Base-by-base conservation (phyloP, 2,888 invertebrate species). In the Spilosoma lubricipeda region DNA sequence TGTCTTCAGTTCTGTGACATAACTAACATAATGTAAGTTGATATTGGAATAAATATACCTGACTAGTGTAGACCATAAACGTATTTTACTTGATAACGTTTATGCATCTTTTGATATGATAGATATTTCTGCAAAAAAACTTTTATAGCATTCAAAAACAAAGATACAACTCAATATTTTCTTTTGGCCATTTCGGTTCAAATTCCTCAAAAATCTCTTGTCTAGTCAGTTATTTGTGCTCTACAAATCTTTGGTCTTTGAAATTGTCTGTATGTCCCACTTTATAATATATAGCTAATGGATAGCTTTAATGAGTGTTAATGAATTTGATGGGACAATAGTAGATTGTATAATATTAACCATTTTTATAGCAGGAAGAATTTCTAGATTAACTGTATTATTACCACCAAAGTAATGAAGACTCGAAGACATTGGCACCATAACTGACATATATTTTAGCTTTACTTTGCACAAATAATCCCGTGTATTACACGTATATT, bases 361-460 rank as follows among this genome's bases (percentile, higher is more conserved):
- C 36, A 39, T 76, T 42, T 67, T 76, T 11, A 72, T 76, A 82
- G 76, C 75, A 48, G 70, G 70, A 63, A n/a, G 20, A 74, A 64
- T 73, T 66, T 74, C 30, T 65, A 76, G 74, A 65, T 74, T 82
- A 75, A 59, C 73, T 76, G 69, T 76, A 70, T 56, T 13, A 33
- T 78, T 78, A 78, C 78, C 76, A 76, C 78, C 71, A 70, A 67
- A 66, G 67, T 70, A 72, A 73, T 69, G 75, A 80, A 80, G 79
- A 85, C 79, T 76, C 73, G 30, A 69, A 73, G 65, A 79, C 73
- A 82, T 83, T 82, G 85, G 84, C 83, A 84, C 83, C 81, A 77
- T 77, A 80, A 81, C 80, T 78, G 84, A 82, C 73, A 72, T 69
- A 71, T 18, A 71, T 23, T 71, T 59, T 70, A 75, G 75, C 75